Evolutionary conservation across 2,888 invertebrate genomes (phyloP), one percentile per base, ranked within the genome.

Genomic region (Parnassius orleans): DNA sequence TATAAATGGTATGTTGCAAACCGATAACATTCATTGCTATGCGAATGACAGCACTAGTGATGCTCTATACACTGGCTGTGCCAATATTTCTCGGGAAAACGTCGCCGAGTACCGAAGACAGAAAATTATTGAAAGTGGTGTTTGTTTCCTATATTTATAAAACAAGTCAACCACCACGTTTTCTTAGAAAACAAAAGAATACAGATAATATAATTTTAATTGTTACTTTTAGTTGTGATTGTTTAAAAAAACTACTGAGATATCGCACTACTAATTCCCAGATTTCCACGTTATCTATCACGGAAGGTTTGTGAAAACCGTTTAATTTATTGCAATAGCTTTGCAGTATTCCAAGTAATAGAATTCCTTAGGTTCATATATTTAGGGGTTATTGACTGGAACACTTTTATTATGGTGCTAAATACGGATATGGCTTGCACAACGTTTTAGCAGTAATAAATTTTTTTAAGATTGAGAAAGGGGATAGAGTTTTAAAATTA

Each of bases 341-440:
- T 58, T 19, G 50, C 51, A 58, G 58, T 63, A 58, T 63, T 63
- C 63, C 63, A 44, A 58, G 63, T 63, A 63, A 63, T 63, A 63
- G 58, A 63, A 63, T 63, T 58, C 58, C 58, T 58, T 54, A 58
- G 54, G 63, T 58, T 51, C 58, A 63, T 63, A 63, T 63, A 58
- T 63, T 63, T 58, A 44, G 53, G 58, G 58, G 58, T 63, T 63
- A 63, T 62, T 57, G 58, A 63, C 54, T 58, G 58, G 54, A 58
- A 63, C 48, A 63, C 41, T 63, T 63, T 63, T 58, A 63, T 63
- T 63, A 63, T 46, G 63, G 50, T 54, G 55, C 58, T 63, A 63
- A 63, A 63, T 58, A 59, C 61, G 48, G 53, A 53, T 57, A 57
- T 53, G 42, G 48, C 61, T 57, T 53, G 42, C 33, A 47, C 52